A percentile compares a stretch with the other conserved stretches of the same genome.
Evolutionary conservation across 2,797 vertebrate species (phyloP).

Genomic region (Sphenopsis melanotis): DNA sequence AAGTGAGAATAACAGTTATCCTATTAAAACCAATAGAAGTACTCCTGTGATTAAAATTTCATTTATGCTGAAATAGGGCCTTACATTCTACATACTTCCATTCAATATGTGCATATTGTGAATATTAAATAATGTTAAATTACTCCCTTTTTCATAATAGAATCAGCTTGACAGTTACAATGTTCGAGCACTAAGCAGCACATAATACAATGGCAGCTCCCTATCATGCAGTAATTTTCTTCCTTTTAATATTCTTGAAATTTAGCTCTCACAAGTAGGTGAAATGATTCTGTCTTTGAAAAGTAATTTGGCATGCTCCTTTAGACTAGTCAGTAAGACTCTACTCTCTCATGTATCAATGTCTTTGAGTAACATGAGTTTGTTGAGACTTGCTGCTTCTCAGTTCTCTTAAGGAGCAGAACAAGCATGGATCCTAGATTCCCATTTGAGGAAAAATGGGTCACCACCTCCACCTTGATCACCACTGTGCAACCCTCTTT

Average conservation of each 20-base stretch:
- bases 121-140: constrained; percentile 64
- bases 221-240: constrained; percentile 50
- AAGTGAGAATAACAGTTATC: not conserved
- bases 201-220: constrained; percentile 19
- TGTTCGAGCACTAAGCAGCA: constrained; percentile 23
- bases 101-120: constrained; percentile 60
- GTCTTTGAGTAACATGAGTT: not conserved
- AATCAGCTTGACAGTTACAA: constrained; percentile 41
- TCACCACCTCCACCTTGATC: not conserved
- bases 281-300: constrained; percentile 22
- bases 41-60: constrained; percentile 37
- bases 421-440: not conserved
- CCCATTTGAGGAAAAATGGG: not conserved
- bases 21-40: constrained; percentile 21
- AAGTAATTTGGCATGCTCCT: constrained; percentile 20
- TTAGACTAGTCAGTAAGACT: not conserved
- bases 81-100: constrained; percentile 27
- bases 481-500: not conserved
- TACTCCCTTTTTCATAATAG: constrained; percentile 42
- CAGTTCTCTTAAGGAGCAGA: not conserved
- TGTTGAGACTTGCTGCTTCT: not conserved
- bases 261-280: constrained; percentile 9
- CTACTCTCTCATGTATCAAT: not conserved
- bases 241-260: constrained; percentile 41
- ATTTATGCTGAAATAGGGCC: constrained; percentile 24